Evolutionary conservation across 2,797 vertebrate species (phyloP), one percentile per base, ranked within the genome.

Genomic region (Aldrovandia affinis): DNA sequence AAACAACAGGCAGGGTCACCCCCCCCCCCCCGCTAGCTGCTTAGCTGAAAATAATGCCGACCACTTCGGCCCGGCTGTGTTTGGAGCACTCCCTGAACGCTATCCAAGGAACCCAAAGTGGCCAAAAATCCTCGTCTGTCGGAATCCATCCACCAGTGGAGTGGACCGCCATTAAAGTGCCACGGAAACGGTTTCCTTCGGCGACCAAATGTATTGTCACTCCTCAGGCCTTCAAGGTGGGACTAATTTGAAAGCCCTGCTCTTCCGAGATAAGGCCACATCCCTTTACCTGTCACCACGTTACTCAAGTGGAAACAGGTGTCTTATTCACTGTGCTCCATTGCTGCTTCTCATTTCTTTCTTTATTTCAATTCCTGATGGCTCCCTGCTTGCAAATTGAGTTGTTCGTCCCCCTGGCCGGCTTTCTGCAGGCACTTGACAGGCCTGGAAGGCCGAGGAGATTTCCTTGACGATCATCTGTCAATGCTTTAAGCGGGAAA

Each of bases 261-360:
- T 90, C 84, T 77, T 63, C 83, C 39, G 59, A 83, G 83, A 73
- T 85, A 42, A 87, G 68, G 3, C 82, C 80, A 78, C 44, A 50
- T 28, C 65, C 86, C 86, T 91, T 86, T 86, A 87, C 85, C 90
- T 91, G 89, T 92, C 91, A 90, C 81, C 50, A n/a, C 85, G 89
- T 88, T 85, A 88, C 89, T 89, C 78, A 85, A 87, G 86, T 91
- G 89, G 88, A 92, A 93, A 93, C 89, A 83, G 86, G 88, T 90
- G 90, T 91, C 88, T 93, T 89, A 82, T 92, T 89, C 86, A 85
- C 92, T 89, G 87, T 89, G 88, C 65, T 82, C 83, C 42, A 82
- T 86, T 86, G 81, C 78, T 86, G 80, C 33, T 75, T 82, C 85
- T 68, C 47, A 81, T 89, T 88, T 86, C 80, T 91, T 91, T 89